Evolutionary conservation across 64 coral and sea anemone genomes (phyloP).

Genomic region (Anthopleura sola): DNA sequence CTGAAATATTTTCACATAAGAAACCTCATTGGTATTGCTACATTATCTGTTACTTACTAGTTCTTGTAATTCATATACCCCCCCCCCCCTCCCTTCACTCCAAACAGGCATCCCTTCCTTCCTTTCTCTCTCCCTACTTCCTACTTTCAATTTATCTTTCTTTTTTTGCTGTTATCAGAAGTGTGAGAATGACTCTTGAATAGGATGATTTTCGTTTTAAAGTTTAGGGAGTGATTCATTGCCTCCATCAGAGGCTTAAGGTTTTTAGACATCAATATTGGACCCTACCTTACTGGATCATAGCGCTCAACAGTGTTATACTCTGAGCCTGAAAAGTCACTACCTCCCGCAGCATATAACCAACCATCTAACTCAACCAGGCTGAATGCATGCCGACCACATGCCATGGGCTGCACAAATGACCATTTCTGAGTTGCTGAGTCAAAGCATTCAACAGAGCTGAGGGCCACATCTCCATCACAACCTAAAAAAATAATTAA

Average conservation of each 20-base stretch:
- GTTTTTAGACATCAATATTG: too few species aligned
- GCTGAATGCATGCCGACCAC: slow-evolving; percentile 90
- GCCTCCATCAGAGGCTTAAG: too few species aligned
- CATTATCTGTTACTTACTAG: neutral
- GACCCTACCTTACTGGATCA: slow-evolving; percentile 87
- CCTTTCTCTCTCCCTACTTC: too few species aligned
- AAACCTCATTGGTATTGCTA: too few species aligned
- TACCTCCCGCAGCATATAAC: slow-evolving; percentile 96
- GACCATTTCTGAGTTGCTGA: slow-evolving; percentile 72
- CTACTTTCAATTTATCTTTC: too few species aligned
- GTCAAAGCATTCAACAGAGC: slow-evolving; percentile 97
- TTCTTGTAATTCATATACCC: too few species aligned
- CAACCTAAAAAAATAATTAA: slow-evolving; percentile 67
- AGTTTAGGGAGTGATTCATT: too few species aligned
- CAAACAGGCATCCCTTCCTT: too few species aligned
- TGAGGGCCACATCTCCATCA: slow-evolving; percentile 92
- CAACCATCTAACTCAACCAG: slow-evolving; percentile 93
- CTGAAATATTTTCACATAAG: neutral
- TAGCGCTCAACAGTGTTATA: slow-evolving; percentile 96
- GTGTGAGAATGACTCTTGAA: too few species aligned
- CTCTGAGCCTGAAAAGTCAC: slow-evolving; percentile 89
- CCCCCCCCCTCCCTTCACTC: too few species aligned
- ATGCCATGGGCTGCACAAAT: slow-evolving; percentile 83
- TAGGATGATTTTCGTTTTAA: too few species aligned
- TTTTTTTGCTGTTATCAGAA: too few species aligned